These are phyloP conservation scores for Myiotriccus ornatus DNA, from an alignment of 2,797 vertebrate genomes.

Conservation along the genomic window DNA sequence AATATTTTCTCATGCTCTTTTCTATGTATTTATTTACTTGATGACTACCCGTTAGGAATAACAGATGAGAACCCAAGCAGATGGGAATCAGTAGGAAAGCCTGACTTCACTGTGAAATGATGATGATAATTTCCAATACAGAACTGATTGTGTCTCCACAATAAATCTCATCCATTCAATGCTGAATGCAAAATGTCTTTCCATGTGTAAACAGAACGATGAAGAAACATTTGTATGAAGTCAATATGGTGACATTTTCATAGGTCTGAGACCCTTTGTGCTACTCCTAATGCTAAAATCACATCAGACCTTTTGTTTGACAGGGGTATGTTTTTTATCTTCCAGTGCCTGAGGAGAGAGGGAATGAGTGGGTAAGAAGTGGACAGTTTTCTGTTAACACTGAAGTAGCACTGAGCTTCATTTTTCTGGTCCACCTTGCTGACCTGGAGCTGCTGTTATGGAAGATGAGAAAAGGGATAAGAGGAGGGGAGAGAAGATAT, in stretches of 20 bases:
- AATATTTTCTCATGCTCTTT: slow-evolving; percentile 31
- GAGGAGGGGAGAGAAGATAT: not conserved
- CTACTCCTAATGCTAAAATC: not conserved
- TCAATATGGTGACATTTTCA: slow-evolving; percentile 57
- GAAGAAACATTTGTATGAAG: slow-evolving; percentile 40
- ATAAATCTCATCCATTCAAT: not conserved
- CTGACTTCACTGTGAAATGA: not conserved
- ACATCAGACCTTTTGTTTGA: slow-evolving; percentile 59
- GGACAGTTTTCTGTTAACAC: fast-evolving
- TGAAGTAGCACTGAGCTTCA: not conserved
- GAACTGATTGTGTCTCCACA: not conserved
- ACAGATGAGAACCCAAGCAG: not conserved
- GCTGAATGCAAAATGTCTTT: not conserved
- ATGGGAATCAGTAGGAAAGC: not conserved
- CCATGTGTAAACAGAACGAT: not conserved
- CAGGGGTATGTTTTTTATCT: slow-evolving; percentile 5
- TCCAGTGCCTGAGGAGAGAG: slow-evolving; percentile 9
- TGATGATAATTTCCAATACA: not conserved
- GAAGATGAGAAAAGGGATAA: not conserved
- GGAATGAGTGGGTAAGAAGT: not conserved
- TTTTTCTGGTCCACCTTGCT: not conserved
- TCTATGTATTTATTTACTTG: slow-evolving; percentile 32
- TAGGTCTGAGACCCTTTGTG: slow-evolving; percentile 51
- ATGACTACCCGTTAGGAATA: slow-evolving; percentile 16
- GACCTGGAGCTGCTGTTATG: not conserved